Percentiles rank a stretch among this genome's conserved stretches.
These are phyloP conservation scores for Pseudolycoriella hygida DNA, from an alignment of 2,888 invertebrate species.

Conservation along the genomic window DNA sequence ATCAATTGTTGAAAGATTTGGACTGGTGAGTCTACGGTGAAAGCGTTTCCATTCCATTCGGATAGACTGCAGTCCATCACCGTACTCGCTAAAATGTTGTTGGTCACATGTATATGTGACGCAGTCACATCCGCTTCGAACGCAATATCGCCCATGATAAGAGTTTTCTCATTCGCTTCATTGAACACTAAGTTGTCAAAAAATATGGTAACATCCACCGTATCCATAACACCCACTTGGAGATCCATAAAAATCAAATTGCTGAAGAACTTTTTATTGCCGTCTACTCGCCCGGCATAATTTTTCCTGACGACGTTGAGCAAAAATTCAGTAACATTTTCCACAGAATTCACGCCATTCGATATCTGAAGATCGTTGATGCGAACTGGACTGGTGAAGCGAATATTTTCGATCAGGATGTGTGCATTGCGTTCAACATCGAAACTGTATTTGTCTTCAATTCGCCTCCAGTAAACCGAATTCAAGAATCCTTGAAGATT, in stretches of 20 bases:
- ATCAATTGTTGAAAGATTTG: slow-evolving; percentile 24
- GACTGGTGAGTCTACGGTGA: slow-evolving; percentile 25
- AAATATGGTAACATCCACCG: slow-evolving; percentile 21
- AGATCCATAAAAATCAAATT: slow-evolving; percentile 20
- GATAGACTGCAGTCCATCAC: slow-evolving; percentile 26
- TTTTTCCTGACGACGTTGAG: slow-evolving; percentile 19
- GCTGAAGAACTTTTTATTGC: slow-evolving; percentile 21
- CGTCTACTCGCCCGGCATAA: slow-evolving; percentile 14
- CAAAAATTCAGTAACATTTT: slow-evolving; percentile 16
- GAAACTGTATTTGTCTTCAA: slow-evolving; percentile 15
- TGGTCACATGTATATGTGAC: slow-evolving; percentile 14
- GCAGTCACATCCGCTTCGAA: slow-evolving; percentile 23
- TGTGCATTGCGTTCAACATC: slow-evolving; percentile 14
- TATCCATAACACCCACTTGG: slow-evolving; percentile 20
- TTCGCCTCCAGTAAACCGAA: slow-evolving; percentile 11
- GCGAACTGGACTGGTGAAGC: slow-evolving; percentile 12
- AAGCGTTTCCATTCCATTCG: slow-evolving; percentile 27
- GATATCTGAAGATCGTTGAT: slow-evolving; percentile 17
- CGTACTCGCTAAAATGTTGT: slow-evolving; percentile 19
- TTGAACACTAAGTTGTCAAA: slow-evolving; percentile 26
- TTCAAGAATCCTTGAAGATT: slow-evolving; percentile 15
- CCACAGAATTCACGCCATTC: slow-evolving; percentile 17
- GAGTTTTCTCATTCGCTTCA: slow-evolving; percentile 17
- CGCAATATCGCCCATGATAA: slow-evolving; percentile 20
- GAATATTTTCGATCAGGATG: slow-evolving; percentile 17